Evolutionary conservation across 2,113 vertebrate genomes (phyloP), one percentile per base, ranked within the genome.

Genomic region (Murina feae): DNA sequence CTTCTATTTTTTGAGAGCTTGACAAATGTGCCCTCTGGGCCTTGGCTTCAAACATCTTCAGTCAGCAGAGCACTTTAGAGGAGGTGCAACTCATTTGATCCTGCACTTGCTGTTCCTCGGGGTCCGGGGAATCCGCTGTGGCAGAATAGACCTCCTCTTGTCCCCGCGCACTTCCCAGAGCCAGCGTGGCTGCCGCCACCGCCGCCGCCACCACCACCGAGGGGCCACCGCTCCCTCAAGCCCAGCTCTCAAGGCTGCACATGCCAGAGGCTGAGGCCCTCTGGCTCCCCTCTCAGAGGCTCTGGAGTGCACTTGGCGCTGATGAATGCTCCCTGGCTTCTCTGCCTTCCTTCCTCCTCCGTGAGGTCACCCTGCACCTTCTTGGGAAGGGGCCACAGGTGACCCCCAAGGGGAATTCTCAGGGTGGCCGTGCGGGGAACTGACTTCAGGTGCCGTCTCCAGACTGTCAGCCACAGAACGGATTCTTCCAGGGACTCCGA

Each of bases 1-100:
- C 97, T 98, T 98, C 97, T 98, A 96, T 98, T 98, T 98, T 98
- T 98, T 97, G 98, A 98, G 98, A 98, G 98, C 89, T 98, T 98
- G 98, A 98, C 98, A 98, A 98, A 98, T 98, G 98, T 98, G 97
- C 98, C 98, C 97, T 93, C 86, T 93, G 97, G 98, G 98, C 97
- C 98, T 98, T 97, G 98, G 98, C 97, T 98, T 98, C 98, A 98
- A 98, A 98, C 96, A 95, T 98, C 98, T 98, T 96, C 98, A 90
- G 93, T 94, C 96, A 42, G 96, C 97, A 87, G 97, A 97, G 97
- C 97, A 97, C 98, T 98, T 98, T 98, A 95, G 96, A 98, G 96
- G 94, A 97, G 86, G 96, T 74, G 95, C 95, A 98, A 96, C 97
- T 96, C 98, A 98, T 98, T 98, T 98, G 98, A 98, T 98, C 98